Percentiles rank a stretch among this genome's conserved stretches.
These are phyloP conservation scores for Dromas ardeola DNA, from an alignment of 2,113 vertebrate genomes.

Conservation along the genomic window DNA sequence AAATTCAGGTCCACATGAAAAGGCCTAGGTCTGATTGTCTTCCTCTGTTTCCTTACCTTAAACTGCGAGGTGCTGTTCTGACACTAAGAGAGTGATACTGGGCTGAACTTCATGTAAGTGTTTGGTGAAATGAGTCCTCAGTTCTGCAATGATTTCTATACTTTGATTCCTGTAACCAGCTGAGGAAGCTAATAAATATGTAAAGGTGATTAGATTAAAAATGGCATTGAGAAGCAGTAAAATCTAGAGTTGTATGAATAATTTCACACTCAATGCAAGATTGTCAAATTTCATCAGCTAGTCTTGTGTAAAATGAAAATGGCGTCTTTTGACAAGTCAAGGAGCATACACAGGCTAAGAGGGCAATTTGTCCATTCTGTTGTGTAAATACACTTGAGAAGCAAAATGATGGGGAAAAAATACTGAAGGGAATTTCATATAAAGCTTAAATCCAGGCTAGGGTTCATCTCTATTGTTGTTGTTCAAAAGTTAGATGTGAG, in stretches of 20 bases:
- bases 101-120: not conserved
- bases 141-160: not conserved
- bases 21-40: not conserved
- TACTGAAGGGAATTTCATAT: not conserved
- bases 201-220: conserved; percentile 24
- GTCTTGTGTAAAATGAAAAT: not conserved
- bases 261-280: not conserved
- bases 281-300: not conserved
- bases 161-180: not conserved
- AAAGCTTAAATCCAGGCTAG: not conserved
- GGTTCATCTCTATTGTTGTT: not conserved
- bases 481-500: not conserved
- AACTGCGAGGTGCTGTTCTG: not conserved
- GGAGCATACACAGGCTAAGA: not conserved
- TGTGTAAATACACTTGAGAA: not conserved
- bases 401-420: not conserved
- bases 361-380: not conserved
- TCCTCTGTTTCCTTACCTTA: not conserved
- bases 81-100: not conserved
- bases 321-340: not conserved
- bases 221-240: not conserved
- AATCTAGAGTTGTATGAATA: not conserved
- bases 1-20: not conserved
- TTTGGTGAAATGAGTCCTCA: not conserved
- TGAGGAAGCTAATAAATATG: conserved; percentile 4